phyloP scores from a whole-genome alignment of 2,888 invertebrate genomes.

The Cantharis lateralis region DNA sequence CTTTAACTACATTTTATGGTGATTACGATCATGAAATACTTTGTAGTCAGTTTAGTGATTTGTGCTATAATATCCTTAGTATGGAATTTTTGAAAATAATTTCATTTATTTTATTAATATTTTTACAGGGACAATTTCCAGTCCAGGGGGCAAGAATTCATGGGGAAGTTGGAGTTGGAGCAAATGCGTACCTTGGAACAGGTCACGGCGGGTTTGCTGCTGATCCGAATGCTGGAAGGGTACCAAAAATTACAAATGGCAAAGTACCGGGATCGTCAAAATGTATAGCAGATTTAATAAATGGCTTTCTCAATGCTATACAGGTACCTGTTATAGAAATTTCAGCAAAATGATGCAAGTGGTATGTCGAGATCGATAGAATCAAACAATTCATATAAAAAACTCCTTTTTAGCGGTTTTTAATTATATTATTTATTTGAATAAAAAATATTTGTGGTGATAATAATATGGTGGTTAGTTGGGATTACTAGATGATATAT shows the following conservation, averaged over 20 bases:
- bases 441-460: too few species aligned
- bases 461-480: too few species aligned
- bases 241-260: background rate
- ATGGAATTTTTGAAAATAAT: background rate
- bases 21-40: background rate
- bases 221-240: background rate
- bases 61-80: background rate
- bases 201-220: background rate
- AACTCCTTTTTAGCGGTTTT: too few species aligned
- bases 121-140: background rate
- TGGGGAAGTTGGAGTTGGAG: background rate
- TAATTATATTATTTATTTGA: too few species aligned
- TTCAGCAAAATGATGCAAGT: background rate
- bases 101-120: background rate
- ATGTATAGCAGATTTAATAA: background rate
- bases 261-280: background rate
- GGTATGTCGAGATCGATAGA: too few species aligned
- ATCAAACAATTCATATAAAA: too few species aligned
- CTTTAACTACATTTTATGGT: background rate
- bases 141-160: background rate
- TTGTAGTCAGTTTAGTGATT: background rate
- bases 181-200: background rate
- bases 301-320: background rate
- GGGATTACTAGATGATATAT: too few species aligned
- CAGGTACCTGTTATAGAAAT: background rate